Base-by-base conservation (phyloP, 2,113 vertebrate genomes). In the Anoura caudifer region DNA sequence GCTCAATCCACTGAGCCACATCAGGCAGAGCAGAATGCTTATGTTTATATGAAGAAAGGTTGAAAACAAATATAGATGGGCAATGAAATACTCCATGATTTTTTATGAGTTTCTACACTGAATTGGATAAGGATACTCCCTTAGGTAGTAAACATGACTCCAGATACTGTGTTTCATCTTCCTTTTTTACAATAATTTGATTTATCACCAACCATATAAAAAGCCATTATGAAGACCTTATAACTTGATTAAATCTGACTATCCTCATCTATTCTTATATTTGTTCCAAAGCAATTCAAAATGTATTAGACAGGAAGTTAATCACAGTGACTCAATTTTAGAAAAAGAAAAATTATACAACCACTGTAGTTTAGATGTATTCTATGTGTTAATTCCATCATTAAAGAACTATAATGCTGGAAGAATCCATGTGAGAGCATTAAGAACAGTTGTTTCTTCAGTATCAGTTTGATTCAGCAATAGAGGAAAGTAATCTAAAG, bases 241-340 rank as follows among this genome's bases (percentile, higher is more conserved):
- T 81, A 97, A 97, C 17, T 45, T 90, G 84, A 94, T 96, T 95
- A 96, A 88, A 97, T 90, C 24, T 56, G 73, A 96, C 94, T 31
- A 19, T 92, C 81, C 20, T 90, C 72, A 80, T 92, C 59, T 73
- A 91, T 61, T 22, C 65, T 97, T 87, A 67, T 43, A 54, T 15
- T 94, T 41, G 1, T 63, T 38, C 31, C 72, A 95, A 59, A 22
- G 38, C 38, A 63, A 19, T 81, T 97, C 17, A 38, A 94, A 84
- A 61, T 97, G 95, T 76, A 95, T 95, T 83, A 96, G 90, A 94
- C 26, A 92, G 26, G 17, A 79, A 7, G 6, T 96, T 97, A 96
- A 97, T 97, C 54, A 94, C 70, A 94, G 63, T 87, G 77, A 95
- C 33, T 97, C 56, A 77, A 72, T 70, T 91, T 95, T 80, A 91